Evolutionary conservation across 23 tunicate species (phyloP).

Genomic region (Botrylloides violaceus): DNA sequence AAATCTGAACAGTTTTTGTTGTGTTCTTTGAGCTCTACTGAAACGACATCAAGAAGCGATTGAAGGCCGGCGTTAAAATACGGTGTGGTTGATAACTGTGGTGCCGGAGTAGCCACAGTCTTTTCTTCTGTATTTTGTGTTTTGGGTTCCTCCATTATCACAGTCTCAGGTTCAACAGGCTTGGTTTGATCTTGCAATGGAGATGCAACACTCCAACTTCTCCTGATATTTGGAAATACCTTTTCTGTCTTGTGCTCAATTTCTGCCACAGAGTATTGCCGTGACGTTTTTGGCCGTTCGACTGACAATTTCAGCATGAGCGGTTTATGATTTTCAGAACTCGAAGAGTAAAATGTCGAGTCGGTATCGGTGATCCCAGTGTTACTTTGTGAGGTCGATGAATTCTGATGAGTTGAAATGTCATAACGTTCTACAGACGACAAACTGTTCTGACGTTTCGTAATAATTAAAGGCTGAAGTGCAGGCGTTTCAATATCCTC

Average conservation of each 20-base stretch:
- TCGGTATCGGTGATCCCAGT: neutral
- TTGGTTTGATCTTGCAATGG: neutral
- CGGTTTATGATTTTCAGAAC: slow-evolving; percentile 12
- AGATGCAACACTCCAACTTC: slow-evolving; percentile 10
- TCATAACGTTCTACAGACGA: neutral
- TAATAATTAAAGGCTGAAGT: slow-evolving; percentile 13
- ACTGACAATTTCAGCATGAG: slow-evolving; percentile 11
- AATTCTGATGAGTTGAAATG: neutral
- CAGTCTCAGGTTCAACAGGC: neutral
- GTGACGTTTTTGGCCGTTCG: neutral
- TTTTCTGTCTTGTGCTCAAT: neutral
- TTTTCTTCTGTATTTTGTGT: neutral
- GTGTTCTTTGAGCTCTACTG: slow-evolving; percentile 16
- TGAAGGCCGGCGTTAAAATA: slow-evolving; percentile 10
- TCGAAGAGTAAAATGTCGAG: neutral
- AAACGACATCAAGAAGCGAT: slow-evolving; percentile 16
- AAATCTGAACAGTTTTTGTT: neutral
- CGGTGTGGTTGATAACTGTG: neutral
- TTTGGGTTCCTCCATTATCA: neutral
- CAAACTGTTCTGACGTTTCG: neutral
- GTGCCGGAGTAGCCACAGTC: neutral
- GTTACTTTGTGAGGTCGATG: neutral
- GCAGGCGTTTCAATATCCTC: neutral
- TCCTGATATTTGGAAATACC: slow-evolving; percentile 9
- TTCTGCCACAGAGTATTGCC: neutral